Evolutionary conservation across 2,888 invertebrate species (phyloP).

Genomic region (Xestia rhomboidea): DNA sequence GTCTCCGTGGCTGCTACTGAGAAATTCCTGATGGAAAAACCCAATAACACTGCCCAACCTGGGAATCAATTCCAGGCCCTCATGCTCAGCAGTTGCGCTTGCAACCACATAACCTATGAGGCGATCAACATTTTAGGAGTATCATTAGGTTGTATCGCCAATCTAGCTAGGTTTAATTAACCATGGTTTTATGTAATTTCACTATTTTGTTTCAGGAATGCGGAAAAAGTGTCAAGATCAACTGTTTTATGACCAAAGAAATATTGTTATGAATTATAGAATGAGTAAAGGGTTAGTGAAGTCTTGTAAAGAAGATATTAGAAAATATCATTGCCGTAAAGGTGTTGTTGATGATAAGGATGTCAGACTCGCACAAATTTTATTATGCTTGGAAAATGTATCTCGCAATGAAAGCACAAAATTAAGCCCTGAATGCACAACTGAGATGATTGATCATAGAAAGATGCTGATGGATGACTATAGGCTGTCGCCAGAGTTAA

Average conservation of each 20-base stretch:
- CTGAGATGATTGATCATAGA: conserved; percentile 97
- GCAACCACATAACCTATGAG: neutral
- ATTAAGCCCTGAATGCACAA: conserved; percentile 94
- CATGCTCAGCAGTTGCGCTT: neutral
- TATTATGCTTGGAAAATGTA: conserved; percentile 97
- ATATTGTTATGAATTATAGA: conserved; percentile 97
- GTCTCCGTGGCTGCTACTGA: neutral
- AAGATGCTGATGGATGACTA: conserved; percentile 98
- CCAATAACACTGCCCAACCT: neutral
- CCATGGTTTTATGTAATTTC: neutral
- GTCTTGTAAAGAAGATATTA: conserved; percentile 97
- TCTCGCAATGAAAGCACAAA: conserved; percentile 93
- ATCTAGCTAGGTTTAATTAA: neutral
- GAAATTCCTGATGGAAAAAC: neutral
- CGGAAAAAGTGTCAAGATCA: conserved; percentile 94
- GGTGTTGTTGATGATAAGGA: conserved; percentile 95
- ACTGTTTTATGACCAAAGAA: conserved; percentile 95
- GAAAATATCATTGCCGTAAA: conserved; percentile 95
- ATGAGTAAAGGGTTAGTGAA: conserved; percentile 96
- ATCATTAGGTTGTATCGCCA: neutral
- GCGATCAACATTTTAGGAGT: neutral
- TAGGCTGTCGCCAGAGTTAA: conserved; percentile 97
- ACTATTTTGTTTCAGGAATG: conserved; percentile 83
- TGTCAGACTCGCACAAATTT: conserved; percentile 96
- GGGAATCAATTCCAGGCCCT: neutral